Conservation (phyloP, 1,140 invertebrate species). For the Pachyrhynchus sulphureomaculatus region DNA sequence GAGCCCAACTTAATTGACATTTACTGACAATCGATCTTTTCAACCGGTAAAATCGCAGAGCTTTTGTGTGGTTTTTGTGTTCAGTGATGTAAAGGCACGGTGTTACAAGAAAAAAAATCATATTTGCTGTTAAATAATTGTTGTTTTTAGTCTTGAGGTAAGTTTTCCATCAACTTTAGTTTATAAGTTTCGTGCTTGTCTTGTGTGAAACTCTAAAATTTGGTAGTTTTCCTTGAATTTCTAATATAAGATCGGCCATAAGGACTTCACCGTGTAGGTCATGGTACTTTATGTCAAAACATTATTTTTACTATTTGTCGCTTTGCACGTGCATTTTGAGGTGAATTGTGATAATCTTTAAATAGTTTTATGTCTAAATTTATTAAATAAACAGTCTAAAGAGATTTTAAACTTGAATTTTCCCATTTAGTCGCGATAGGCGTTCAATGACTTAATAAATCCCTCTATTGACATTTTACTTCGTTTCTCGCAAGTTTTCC, state of each 20-base stretch:
- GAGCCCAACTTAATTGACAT: background rate
- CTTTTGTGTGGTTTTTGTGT: slow-evolving; percentile 14
- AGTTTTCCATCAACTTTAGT: background rate
- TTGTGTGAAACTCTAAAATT: background rate
- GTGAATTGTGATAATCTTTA: too few species aligned
- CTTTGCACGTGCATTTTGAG: slow-evolving; percentile 8
- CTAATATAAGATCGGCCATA: slow-evolving; percentile 8
- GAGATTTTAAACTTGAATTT: too few species aligned
- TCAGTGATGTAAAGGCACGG: slow-evolving; percentile 25
- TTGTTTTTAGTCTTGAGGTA: slow-evolving; percentile 12
- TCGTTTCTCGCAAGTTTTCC: background rate
- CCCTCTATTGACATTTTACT: slow-evolving; percentile 6
- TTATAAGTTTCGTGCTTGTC: background rate
- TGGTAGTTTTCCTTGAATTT: background rate
- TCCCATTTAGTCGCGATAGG: background rate
- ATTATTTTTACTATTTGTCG: slow-evolving; percentile 3
- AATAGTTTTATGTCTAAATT: too few species aligned
- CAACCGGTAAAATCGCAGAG: slow-evolving; percentile 17
- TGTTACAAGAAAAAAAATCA: slow-evolving; percentile 9
- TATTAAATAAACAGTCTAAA: too few species aligned
- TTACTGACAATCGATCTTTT: slow-evolving; percentile 1
- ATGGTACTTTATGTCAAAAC: slow-evolving; percentile 21
- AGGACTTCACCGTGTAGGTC: slow-evolving; percentile 23
- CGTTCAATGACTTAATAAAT: slow-evolving; percentile 1
- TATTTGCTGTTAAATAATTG: slow-evolving; percentile 23